phyloP scores from a whole-genome alignment of 1,140 invertebrate species.

The Steinernema feltiae region DNA sequence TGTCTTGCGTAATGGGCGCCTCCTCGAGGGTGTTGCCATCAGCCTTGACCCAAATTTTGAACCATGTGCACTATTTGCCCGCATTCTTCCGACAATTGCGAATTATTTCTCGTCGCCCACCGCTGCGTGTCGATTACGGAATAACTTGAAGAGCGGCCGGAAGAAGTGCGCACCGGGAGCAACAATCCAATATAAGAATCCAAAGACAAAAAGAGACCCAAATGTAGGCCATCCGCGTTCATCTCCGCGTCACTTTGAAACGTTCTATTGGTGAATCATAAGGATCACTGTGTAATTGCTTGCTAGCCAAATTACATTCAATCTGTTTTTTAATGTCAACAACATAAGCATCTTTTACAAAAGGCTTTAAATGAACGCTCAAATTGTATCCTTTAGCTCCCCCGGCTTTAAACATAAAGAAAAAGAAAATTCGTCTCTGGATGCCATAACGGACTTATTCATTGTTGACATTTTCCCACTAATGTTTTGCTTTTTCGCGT shows the following conservation, averaged over 20 bases:
- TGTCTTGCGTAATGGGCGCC: conserved; percentile 14
- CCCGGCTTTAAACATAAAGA: too few species aligned
- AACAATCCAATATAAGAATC: neutral
- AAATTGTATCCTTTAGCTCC: too few species aligned
- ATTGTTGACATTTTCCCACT: neutral
- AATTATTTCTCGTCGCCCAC: neutral
- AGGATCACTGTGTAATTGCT: neutral
- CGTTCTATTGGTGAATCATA: neutral
- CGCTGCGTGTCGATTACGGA: conserved; percentile 10
- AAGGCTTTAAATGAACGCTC: too few species aligned
- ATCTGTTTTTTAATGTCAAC: too few species aligned
- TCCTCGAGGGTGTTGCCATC: conserved; percentile 5
- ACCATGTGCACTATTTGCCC: conserved; percentile 13
- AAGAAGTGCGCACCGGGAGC: neutral
- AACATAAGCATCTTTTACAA: too few species aligned
- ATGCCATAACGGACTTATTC: neutral
- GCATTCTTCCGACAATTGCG: conserved; percentile 13
- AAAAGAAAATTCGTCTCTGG: too few species aligned
- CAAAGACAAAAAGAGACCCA: neutral
- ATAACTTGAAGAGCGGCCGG: neutral
- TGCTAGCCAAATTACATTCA: neutral
- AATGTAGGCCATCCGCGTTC: neutral
- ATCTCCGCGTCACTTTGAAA: too few species aligned
- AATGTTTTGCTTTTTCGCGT: neutral
- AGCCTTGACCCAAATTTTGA: conserved; percentile 4